Conservation (phyloP, 2,888 invertebrate species). For the Parnassius apollo region DNA sequence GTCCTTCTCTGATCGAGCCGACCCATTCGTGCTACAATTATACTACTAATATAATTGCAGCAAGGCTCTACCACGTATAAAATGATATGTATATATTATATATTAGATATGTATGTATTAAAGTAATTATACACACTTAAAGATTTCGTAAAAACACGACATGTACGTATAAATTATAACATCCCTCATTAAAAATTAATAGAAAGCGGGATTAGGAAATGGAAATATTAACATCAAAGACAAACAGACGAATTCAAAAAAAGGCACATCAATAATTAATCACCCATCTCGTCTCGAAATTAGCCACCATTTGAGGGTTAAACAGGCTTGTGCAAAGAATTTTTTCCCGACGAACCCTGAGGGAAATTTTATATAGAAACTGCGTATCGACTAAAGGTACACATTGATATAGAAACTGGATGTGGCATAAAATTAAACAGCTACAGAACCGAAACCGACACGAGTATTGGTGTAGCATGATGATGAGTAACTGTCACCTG, state of each 20-base stretch:
- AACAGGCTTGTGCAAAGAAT: constrained; percentile 62
- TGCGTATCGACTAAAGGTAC: constrained; percentile 55
- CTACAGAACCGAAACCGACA: no score
- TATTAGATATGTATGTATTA: no score
- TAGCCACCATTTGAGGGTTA: constrained; percentile 74
- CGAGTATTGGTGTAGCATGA: no score
- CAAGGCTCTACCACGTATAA: no score
- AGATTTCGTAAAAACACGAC: background rate
- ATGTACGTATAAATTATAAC: constrained; percentile 42
- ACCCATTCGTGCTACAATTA: no score
- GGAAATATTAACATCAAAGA: constrained; percentile 71
- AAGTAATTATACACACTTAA: no score
- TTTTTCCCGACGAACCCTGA: constrained; percentile 58
- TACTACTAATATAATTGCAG: no score
- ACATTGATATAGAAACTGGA: constrained; percentile 38
- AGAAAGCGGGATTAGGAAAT: constrained; percentile 42
- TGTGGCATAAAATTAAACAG: constrained; percentile 23
- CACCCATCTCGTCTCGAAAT: constrained; percentile 71
- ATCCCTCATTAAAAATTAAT: constrained; percentile 59
- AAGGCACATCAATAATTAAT: constrained; percentile 75
- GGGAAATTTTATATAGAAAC: constrained; percentile 77
- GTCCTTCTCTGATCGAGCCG: no score
- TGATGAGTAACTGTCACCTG: no score
- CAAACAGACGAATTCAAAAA: constrained; percentile 62
- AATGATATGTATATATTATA: no score